Base-by-base conservation (phyloP, 2,113 vertebrate species). In the Charadrius vociferus region DNA sequence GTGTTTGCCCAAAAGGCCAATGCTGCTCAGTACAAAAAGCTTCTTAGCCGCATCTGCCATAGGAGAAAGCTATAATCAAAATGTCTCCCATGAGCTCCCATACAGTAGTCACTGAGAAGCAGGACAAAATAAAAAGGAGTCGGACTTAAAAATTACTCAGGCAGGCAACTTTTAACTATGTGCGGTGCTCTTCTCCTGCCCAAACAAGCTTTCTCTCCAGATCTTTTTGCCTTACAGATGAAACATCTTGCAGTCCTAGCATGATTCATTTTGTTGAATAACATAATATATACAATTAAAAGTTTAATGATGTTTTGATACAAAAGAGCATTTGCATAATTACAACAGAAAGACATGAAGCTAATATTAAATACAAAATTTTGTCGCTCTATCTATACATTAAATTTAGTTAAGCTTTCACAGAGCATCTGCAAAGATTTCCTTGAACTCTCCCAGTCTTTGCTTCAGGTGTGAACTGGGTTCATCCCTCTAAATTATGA, bases 311-410 rank as follows among this genome's bases (percentile, higher is more conserved):
- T 58, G 50, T 92, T 95, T 95, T 94, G 56, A 86, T 79, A 86
- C 37, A 81, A 87, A 93, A 86, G n/a, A 96, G 10, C 6, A 75
- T 91, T 95, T 85, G 43, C 53, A 87, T 87, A 93, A 89, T 75
- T 67, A 75, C 56, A 91, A 67, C 19, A 75, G 53, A 81, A 89
- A 72, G 18, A 79, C 45, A 72, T 12, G 9, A 75, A 87, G 22
- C 15, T 62, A 81, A 53, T 43, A 75, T 37, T 56, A 78, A 96
- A 66, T 47, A 78, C 8, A 88, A 87, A 85, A 82, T 70, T 47
- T 26, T 77, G 27, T 52, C 65, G 43, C 29, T 88, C 12, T 16
- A 66, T 73, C 29, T 50, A 26, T 63, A 67, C 6, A 32, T 49
- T 85, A 93, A 75, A 95, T 14, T 36, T 36, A 68, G 37, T 61